Base-by-base conservation (phyloP, 2,888 invertebrate genomes). In the Chrysolina oricalcia region DNA sequence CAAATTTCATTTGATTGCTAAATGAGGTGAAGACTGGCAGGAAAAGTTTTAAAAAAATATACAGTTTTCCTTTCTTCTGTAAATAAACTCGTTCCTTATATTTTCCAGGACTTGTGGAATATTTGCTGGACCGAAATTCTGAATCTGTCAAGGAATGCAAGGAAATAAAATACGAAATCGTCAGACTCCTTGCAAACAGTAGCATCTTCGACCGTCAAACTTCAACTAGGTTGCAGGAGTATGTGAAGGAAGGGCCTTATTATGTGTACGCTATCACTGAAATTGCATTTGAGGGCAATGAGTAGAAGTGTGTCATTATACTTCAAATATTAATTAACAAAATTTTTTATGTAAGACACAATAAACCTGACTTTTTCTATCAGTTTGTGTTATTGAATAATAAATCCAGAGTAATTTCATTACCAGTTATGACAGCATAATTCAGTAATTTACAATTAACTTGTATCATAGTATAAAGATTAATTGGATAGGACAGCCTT, bases 231-330 rank as follows among this genome's bases (percentile, higher is more conserved):
- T 88, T 97, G 21, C 91, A 91, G 78, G 90, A 91, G 19, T 96
- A 93, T 88, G 92, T 94, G 11, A 92, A 92, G 59, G 93, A 96
- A 85, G 97, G 97, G 0, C 93, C 96, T 3, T 95, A 94, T 86
- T 94, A 92, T 88, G 90, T 94, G n/a, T 92, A 93, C 81, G 89
- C 90, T n/a, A 89, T 91, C 73, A 90, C 93, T 65, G 93, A 95
- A 87, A 92, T 97, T 65, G 95, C 95, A 5, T 91, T 94, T 84
- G 97, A 96, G 84, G 93, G 93, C 77, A 88, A 88, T 76, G 84
- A 84, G 27, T 89, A 82, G 6, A 59, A 35, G 35, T 35, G 35
- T 35, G 0, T 35, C 35, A 35, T 4, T 35, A 35, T 8, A 6
- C 35, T 35, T 35, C 35, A 35, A 35, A 35, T 6, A 8, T 35